phyloP scores from a whole-genome alignment of 2,888 invertebrate species.

The Pterobdella sp. region DNA sequence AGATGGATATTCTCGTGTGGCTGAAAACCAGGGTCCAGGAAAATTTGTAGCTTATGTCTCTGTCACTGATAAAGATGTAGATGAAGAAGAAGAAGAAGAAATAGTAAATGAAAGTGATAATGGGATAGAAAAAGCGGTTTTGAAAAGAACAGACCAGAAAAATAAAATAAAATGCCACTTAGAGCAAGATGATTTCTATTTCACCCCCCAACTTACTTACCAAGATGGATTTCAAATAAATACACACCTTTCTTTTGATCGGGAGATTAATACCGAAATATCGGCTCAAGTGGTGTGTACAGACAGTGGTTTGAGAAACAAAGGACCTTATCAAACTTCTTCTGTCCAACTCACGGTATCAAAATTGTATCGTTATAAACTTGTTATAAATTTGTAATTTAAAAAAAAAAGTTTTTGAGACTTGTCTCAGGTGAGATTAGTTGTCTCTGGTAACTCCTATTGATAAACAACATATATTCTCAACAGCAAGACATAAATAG shows the following conservation, averaged over 20 bases:
- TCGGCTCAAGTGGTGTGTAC: constrained; percentile 67
- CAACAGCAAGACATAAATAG: no score
- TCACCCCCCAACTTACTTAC: constrained; percentile 70
- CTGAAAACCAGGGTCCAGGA: constrained; percentile 68
- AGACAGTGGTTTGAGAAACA: constrained; percentile 32
- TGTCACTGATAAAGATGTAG: constrained; percentile 56
- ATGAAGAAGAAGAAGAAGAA: constrained; percentile 8
- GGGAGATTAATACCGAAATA: constrained; percentile 83
- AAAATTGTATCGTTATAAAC: no score
- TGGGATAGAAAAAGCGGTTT: background rate
- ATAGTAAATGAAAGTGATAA: background rate
- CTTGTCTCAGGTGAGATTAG: no score
- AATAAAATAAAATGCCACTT: constrained; percentile 17
- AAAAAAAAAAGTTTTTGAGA: no score
- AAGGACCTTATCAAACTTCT: constrained; percentile 7
- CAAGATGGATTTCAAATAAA: constrained; percentile 58
- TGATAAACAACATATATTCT: no score
- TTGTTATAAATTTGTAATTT: no score
- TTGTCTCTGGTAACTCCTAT: no score
- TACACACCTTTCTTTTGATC: constrained; percentile 75
- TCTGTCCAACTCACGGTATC: constrained; percentile 18
- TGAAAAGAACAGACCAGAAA: background rate
- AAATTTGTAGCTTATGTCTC: constrained; percentile 88
- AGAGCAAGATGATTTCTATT: constrained; percentile 41
- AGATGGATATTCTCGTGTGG: constrained; percentile 41